These are phyloP conservation scores for Oncorhynchus mykiss DNA, from an alignment of 2,113 vertebrate species.

Conservation along the genomic window DNA sequence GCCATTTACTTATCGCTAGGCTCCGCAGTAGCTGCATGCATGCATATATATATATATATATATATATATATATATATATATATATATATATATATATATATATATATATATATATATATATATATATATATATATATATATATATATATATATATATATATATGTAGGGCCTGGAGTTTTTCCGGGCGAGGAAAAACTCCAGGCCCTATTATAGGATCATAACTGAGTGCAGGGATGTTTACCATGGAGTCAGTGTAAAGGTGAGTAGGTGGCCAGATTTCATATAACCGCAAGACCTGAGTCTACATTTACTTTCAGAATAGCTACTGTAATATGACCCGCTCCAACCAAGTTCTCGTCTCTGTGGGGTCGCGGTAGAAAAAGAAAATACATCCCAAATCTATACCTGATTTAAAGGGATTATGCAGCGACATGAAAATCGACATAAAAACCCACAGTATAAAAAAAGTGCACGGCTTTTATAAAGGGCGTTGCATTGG, in stretches of 20 bases:
- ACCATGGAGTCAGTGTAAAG: background rate
- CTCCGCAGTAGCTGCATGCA: background rate
- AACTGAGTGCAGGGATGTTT: background rate
- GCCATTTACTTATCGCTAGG: slow-evolving; percentile 20
- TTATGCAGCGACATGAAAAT: slow-evolving; percentile 2
- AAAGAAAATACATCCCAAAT: background rate
- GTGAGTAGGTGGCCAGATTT: background rate
- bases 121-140: no score
- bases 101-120: no score
- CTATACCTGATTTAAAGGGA: slow-evolving; percentile 4
- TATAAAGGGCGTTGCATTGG: slow-evolving; percentile 51
- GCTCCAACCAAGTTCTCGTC: background rate
- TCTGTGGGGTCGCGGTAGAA: background rate
- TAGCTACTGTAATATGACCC: background rate
- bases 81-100: no score
- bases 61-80: no score
- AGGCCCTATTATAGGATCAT: background rate
- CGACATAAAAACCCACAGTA: background rate
- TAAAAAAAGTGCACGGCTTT: slow-evolving; percentile 31
- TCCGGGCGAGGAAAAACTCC: no score
- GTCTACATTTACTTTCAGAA: background rate
- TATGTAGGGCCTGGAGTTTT: background rate
- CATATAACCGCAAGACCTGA: background rate
- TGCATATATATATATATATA: no score
- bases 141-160: no score